These are phyloP conservation scores for Melipona quadrifasciata DNA, from an alignment of 1,140 invertebrate genomes.

Conservation along the genomic window DNA sequence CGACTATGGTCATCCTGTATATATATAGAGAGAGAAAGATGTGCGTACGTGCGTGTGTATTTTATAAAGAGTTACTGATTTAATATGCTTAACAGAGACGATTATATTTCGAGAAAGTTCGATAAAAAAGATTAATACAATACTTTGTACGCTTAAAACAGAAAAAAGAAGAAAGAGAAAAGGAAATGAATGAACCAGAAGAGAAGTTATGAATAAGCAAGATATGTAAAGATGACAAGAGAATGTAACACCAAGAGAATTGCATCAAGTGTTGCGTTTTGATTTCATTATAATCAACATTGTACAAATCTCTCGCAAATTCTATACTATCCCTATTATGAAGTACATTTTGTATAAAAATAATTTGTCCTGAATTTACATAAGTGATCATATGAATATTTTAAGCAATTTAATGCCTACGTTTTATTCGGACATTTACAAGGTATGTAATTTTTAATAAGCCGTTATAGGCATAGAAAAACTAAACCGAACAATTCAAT, in stretches of 20 bases:
- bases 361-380: neutral
- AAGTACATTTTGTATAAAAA: neutral
- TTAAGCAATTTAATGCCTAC: neutral
- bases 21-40: neutral
- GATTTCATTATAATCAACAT: neutral
- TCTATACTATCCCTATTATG: neutral
- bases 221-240: neutral
- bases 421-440: neutral
- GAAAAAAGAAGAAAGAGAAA: neutral
- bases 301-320: neutral
- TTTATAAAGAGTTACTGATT: neutral
- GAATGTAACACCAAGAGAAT: neutral
- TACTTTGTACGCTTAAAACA: constrained; percentile 2
- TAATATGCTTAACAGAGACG: neutral
- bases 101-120: constrained; percentile 15
- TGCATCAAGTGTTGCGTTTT: neutral
- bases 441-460: neutral
- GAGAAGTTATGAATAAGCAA: neutral
- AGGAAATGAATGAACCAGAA: neutral
- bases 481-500: neutral
- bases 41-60: neutral
- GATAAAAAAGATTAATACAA: neutral
- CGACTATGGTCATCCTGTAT: neutral
- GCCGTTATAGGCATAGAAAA: neutral
- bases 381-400: neutral